Evolutionary conservation across 2,113 vertebrate species (phyloP).

Genomic region (Pipra filicauda): DNA sequence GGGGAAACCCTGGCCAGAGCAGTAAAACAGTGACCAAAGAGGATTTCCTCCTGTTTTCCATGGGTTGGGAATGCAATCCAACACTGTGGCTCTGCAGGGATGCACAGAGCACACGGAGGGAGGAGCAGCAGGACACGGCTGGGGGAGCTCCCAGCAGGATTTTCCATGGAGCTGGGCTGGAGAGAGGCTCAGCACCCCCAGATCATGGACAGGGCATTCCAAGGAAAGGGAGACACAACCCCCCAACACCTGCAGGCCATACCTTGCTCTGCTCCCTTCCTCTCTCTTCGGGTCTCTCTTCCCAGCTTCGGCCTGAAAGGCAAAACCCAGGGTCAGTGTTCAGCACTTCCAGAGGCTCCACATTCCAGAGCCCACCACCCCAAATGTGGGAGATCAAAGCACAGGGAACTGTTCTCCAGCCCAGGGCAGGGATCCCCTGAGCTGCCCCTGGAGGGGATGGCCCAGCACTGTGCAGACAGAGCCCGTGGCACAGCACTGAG

Average conservation of each 20-base stretch:
- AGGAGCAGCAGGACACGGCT: background rate
- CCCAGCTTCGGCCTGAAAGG: conserved; percentile 58
- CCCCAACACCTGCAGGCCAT: background rate
- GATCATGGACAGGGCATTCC: accelerated
- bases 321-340: background rate
- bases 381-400: background rate
- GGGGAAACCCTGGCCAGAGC: background rate
- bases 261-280: conserved; percentile 65
- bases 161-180: background rate
- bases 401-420: background rate
- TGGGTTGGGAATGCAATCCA: accelerated
- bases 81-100: background rate
- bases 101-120: background rate
- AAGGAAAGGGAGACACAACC: accelerated
- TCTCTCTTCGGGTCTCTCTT: conserved; percentile 33
- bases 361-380: accelerated
- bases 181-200: background rate
- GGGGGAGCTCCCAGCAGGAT: background rate
- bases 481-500: accelerated
- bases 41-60: background rate
- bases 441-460: background rate
- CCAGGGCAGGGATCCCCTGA: accelerated
- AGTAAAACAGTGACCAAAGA: background rate
- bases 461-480: too few species aligned
- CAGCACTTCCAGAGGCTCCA: background rate